phyloP scores from a whole-genome alignment of 2,888 invertebrate genomes.

The Oligia strigilis region DNA sequence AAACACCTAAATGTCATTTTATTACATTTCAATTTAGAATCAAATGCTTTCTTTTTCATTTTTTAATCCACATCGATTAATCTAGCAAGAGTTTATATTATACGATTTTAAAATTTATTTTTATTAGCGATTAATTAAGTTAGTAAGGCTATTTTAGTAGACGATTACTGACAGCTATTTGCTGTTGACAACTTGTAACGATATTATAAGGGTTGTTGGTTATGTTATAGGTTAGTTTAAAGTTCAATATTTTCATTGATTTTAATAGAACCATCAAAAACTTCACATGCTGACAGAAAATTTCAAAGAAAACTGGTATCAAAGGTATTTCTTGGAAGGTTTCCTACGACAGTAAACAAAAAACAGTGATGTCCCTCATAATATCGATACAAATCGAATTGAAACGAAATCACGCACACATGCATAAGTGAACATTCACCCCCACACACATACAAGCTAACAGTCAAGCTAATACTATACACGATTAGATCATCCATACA shows the following conservation, averaged over 20 bases:
- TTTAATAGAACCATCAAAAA: background rate
- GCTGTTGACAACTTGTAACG: constrained; percentile 75
- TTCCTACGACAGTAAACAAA: background rate
- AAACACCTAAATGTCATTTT: constrained; percentile 88
- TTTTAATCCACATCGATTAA: constrained; percentile 87
- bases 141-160: constrained; percentile 90
- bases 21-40: constrained; percentile 90
- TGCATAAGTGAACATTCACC: constrained; percentile 56
- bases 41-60: constrained; percentile 84
- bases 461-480: constrained; percentile 72
- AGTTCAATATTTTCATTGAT: background rate
- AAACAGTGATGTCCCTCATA: constrained; percentile 57
- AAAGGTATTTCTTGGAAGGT: background rate
- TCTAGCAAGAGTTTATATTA: constrained; percentile 86
- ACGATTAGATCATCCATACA: constrained; percentile 74
- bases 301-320: background rate
- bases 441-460: constrained; percentile 65
- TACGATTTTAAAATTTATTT: constrained; percentile 80
- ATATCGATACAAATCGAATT: constrained; percentile 78
- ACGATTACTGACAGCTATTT: constrained; percentile 78
- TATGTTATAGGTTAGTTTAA: too few species aligned
- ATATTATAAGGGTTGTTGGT: constrained; percentile 69
- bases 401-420: constrained; percentile 71
- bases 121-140: constrained; percentile 83
- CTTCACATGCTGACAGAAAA: background rate